Conservation (phyloP, 35 echinoderm and acorn worm genomes). For the Apostichopus japonicus region DNA sequence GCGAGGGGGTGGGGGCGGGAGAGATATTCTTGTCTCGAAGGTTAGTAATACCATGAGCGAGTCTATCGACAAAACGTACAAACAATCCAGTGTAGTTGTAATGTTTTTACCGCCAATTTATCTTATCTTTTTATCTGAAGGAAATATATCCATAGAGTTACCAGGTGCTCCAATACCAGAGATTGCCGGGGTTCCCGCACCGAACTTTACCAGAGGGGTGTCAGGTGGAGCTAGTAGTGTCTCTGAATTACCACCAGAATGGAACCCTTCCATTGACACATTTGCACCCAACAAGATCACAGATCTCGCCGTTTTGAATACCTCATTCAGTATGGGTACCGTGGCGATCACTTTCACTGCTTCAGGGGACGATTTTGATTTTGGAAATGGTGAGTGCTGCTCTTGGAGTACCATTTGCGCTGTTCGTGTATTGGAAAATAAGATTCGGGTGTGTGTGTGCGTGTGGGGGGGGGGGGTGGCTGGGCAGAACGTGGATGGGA, state of each 20-base stretch:
- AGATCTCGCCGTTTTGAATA: constrained; percentile 11
- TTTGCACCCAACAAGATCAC: constrained; percentile 27
- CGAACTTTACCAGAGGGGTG: constrained; percentile 34
- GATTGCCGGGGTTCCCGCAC: constrained; percentile 4
- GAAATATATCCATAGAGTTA: not conserved
- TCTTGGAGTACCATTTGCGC: too few relatives aligned
- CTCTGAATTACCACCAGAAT: not conserved
- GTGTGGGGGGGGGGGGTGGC: too few relatives aligned
- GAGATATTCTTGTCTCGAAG: too few relatives aligned
- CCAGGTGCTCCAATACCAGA: constrained; percentile 12
- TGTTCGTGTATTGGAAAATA: too few relatives aligned
- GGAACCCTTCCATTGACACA: not conserved
- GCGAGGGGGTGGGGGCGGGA: too few relatives aligned
- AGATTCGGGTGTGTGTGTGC: too few relatives aligned
- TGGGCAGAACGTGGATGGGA: too few relatives aligned
- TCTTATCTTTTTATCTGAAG: too few relatives aligned
- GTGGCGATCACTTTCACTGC: constrained; percentile 29
- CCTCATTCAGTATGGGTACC: not conserved
- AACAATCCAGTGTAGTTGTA: too few relatives aligned
- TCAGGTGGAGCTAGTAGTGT: constrained; percentile 31
- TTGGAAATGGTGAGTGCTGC: constrained; percentile 22
- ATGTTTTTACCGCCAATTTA: too few relatives aligned
- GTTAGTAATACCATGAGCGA: too few relatives aligned
- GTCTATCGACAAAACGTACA: too few relatives aligned
- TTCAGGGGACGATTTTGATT: constrained; percentile 37